These are phyloP conservation scores for Delichon dasypus DNA, from an alignment of 2,797 vertebrate species.

Conservation along the genomic window DNA sequence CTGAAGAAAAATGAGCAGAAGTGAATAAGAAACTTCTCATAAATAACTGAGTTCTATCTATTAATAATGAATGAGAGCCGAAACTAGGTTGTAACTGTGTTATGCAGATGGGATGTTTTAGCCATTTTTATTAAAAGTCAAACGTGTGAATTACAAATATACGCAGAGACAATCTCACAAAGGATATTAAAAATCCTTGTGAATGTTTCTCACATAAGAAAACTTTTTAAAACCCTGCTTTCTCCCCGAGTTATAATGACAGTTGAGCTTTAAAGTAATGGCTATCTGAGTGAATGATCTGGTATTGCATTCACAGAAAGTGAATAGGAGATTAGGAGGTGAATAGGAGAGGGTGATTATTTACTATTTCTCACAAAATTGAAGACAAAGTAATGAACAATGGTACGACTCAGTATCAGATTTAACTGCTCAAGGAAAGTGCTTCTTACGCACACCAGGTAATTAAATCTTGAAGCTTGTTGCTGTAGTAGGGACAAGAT, in stretches of 20 bases:
- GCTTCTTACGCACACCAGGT: not conserved
- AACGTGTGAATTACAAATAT: conserved; percentile 50
- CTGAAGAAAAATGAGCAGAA: not conserved
- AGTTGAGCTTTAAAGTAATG: not conserved
- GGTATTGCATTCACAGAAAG: not conserved
- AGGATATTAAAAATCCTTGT: conserved; percentile 71
- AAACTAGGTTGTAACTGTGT: conserved; percentile 9
- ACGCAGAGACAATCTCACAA: conserved; percentile 50
- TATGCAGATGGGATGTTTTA: conserved; percentile 47
- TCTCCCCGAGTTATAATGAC: not conserved
- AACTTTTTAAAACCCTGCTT: not conserved
- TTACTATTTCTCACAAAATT: conserved; percentile 31
- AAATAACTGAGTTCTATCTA: conserved; percentile 24
- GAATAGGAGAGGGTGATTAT: conserved; percentile 15
- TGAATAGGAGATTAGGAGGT: not conserved
- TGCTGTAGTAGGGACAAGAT: fast-evolving
- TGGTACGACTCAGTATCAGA: not conserved
- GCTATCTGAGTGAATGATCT: conserved; percentile 39
- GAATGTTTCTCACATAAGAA: conserved; percentile 29
- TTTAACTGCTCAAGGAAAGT: not conserved
- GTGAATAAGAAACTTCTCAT: conserved; percentile 8
- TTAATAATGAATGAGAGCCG: conserved; percentile 50
- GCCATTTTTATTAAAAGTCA: conserved; percentile 56
- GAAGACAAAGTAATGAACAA: conserved; percentile 9
- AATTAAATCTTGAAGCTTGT: conserved; percentile 29